Base-by-base conservation (phyloP, 2,113 vertebrate species). In the Gorsachius goisagi region DNA sequence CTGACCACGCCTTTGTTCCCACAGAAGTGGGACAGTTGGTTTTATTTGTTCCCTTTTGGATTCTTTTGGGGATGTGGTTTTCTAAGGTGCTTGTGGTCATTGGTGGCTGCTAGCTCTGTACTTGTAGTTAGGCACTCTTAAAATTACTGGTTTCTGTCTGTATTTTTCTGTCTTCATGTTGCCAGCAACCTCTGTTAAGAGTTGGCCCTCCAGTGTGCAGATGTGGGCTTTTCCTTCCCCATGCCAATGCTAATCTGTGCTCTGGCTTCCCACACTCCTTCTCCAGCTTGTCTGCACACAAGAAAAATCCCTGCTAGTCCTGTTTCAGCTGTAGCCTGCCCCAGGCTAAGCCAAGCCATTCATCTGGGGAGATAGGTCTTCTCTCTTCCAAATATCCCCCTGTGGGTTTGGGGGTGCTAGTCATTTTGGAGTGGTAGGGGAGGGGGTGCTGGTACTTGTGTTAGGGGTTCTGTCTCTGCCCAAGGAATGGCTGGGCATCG, bases 201-300 rank as follows among this genome's bases (percentile, higher is more conserved):
- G 68, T 55, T 83, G 91, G 64, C 58, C 35, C 41, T 72, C 1
- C 35, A 28, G 47, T 2, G 12, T 27, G 17, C 14, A 44, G 55
- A 26, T 1, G 3, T 55, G 47, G 32, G 44, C 63, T 86, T 77
- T 62, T 11, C 50, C 47, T 37, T 89, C 33, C n/a, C 58, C 1
- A 0, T 35, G 53, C 71, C 2, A 14, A 33, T 0, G 0, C 66
- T 71, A 20, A 69, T 62, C 73, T 11, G 1, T 49, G 60, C 37
- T 52, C 28, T 49, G 83, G 24, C n/a, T 84, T 91, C 60, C 49
- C 39, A 4, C 37, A 30, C 60, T 93, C 59, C 49, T 90, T 59
- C 76, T 91, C 84, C 84, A 27, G 10, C 32, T 84, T 45, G 13
- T 62, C 68, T 84, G 80, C 64, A 63, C 24, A 24, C 44, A 58